Conservation (phyloP, 2,113 vertebrate genomes). For the Malurus elegans region DNA sequence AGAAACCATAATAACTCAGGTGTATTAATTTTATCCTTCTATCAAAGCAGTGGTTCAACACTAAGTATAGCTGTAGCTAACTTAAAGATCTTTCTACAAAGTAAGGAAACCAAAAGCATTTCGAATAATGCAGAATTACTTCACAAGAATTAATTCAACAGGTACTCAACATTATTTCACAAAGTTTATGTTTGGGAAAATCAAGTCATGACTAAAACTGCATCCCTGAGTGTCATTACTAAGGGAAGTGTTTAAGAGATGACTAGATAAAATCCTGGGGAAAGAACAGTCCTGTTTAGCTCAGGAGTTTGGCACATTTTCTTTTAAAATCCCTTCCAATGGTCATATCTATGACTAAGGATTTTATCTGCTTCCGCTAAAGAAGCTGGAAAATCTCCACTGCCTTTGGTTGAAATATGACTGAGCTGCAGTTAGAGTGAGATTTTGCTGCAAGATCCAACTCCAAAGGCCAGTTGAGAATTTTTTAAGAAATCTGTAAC, state of each 20-base stretch:
- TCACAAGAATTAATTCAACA: not conserved
- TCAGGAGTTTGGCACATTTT: not conserved
- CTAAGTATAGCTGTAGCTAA: not conserved
- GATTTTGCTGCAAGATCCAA: not conserved
- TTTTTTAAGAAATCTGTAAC: not conserved
- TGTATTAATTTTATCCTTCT: not conserved
- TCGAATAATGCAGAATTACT: not conserved
- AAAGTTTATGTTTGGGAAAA: not conserved
- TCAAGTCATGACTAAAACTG: not conserved
- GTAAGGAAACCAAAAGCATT: not conserved
- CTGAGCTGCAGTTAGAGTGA: not conserved
- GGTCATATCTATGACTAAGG: not conserved
- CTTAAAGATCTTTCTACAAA: not conserved
- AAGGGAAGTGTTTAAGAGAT: not conserved
- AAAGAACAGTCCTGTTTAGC: not conserved
- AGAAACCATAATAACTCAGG: not conserved
- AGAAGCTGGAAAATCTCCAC: not conserved
- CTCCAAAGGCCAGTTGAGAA: not conserved
- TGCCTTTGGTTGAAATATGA: not conserved
- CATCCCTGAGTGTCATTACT: not conserved
- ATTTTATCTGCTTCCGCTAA: not conserved
- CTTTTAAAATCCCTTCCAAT: not conserved
- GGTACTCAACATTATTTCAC: not conserved
- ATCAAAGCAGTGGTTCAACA: not conserved
- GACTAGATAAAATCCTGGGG: not conserved